phyloP scores from a whole-genome alignment of 1,140 invertebrate species.

The Polyergus mexicanus region DNA sequence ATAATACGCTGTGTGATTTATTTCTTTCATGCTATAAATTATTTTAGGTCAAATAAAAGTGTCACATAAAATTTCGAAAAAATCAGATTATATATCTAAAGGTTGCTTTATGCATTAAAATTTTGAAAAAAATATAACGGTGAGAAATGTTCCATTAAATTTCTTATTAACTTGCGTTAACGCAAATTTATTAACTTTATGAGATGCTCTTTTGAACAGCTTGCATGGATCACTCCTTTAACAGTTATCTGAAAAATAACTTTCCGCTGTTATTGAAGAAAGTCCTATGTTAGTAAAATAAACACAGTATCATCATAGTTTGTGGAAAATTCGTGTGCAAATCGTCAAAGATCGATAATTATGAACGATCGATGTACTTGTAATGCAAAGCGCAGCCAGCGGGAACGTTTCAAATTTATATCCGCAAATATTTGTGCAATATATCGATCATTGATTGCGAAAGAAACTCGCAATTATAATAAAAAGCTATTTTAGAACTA shows the following conservation, averaged over 20 bases:
- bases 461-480: not conserved
- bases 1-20: not conserved
- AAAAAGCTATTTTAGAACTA: constrained; percentile 32
- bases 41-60: not conserved
- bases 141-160: not conserved
- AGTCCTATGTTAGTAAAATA: constrained; percentile 22
- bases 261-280: not conserved
- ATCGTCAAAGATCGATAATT: constrained; percentile 30
- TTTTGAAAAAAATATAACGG: not conserved
- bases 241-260: not conserved
- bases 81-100: not conserved
- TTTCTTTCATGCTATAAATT: not conserved
- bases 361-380: constrained; percentile 7
- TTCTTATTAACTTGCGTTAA: not conserved
- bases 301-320: constrained; percentile 25
- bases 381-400: constrained; percentile 19
- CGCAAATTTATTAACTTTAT: not conserved
- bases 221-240: not conserved
- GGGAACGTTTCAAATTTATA: constrained; percentile 36
- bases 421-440: constrained; percentile 51
- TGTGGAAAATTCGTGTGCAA: constrained; percentile 14
- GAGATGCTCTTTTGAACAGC: not conserved
- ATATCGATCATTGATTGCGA: constrained; percentile 37
- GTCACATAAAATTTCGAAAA: not conserved
- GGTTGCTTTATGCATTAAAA: not conserved